Evolutionary conservation across 2,888 invertebrate genomes (phyloP).

Genomic region (Epistrophe eligans): DNA sequence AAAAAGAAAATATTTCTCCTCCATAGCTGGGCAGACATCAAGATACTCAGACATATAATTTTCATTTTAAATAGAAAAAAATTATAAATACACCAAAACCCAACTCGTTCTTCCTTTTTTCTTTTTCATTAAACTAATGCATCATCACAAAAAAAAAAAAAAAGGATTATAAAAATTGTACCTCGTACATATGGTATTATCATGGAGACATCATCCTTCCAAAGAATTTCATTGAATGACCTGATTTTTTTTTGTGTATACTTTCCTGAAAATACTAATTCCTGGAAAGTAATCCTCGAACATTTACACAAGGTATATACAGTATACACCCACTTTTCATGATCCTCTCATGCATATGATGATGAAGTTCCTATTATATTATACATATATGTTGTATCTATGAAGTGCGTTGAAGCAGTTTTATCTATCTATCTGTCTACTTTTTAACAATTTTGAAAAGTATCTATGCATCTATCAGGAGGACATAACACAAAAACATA

Average conservation of each 20-base stretch:
- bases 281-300: constrained; percentile 38
- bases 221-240: constrained; percentile 45
- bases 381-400: not conserved
- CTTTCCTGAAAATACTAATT: constrained; percentile 30
- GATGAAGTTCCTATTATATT: constrained; percentile 4
- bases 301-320: constrained; percentile 32
- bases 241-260: constrained; percentile 33
- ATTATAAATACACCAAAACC: not conserved
- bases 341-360: constrained; percentile 20
- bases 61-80: constrained; percentile 2
- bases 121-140: constrained; percentile 41
- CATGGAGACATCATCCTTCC: constrained; percentile 43
- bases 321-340: constrained; percentile 7
- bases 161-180: constrained; percentile 13
- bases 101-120: not conserved
- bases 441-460: constrained; percentile 13
- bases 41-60: constrained; percentile 1
- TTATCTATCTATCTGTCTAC: not conserved
- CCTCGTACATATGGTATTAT: constrained; percentile 18
- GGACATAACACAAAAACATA: not conserved
- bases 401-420: not conserved
- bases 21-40: constrained; percentile 2
- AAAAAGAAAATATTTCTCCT: not conserved
- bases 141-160: not conserved
- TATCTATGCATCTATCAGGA: not conserved